Evolutionary conservation across 1,140 invertebrate species (phyloP).

Genomic region (Pachyrhynchus sulphureomaculatus): DNA sequence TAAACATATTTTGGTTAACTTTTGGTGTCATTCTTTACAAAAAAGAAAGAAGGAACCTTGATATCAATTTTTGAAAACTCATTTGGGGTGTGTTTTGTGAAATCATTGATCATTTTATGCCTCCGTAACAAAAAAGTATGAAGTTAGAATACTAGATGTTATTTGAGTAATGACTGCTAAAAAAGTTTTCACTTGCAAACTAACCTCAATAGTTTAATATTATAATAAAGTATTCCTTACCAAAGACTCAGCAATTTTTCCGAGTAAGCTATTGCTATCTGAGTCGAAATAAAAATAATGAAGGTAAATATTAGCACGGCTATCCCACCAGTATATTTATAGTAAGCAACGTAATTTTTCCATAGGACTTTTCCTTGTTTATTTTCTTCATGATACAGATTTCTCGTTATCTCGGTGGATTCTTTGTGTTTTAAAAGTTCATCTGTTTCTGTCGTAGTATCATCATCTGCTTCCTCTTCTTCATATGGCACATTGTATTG

Average conservation of each 20-base stretch:
- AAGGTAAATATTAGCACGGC: constrained; percentile 21
- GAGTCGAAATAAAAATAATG: constrained; percentile 21
- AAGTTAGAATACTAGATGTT: too few species aligned
- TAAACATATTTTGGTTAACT: too few species aligned
- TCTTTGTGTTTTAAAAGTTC: constrained; percentile 16
- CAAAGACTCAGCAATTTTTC: constrained; percentile 39
- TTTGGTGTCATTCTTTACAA: too few species aligned
- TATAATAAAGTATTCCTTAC: too few species aligned
- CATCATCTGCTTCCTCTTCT: constrained; percentile 7
- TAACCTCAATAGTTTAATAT: too few species aligned
- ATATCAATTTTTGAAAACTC: too few species aligned
- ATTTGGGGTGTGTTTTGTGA: too few species aligned
- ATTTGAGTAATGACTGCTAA: too few species aligned
- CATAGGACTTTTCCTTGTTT: constrained; percentile 32
- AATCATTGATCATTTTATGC: too few species aligned
- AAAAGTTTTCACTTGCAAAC: too few species aligned
- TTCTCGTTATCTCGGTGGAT: constrained; percentile 4
- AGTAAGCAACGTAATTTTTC: constrained; percentile 35
- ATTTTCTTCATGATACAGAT: constrained; percentile 39
- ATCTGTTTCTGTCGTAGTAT: constrained; percentile 13
- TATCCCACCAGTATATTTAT: constrained; percentile 38
- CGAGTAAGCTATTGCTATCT: constrained; percentile 24
- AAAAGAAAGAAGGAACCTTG: too few species aligned
- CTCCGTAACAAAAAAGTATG: too few species aligned
- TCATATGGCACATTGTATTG: background rate